phyloP scores from a whole-genome alignment of 2,888 invertebrate genomes.

The Tiphia femorata region DNA sequence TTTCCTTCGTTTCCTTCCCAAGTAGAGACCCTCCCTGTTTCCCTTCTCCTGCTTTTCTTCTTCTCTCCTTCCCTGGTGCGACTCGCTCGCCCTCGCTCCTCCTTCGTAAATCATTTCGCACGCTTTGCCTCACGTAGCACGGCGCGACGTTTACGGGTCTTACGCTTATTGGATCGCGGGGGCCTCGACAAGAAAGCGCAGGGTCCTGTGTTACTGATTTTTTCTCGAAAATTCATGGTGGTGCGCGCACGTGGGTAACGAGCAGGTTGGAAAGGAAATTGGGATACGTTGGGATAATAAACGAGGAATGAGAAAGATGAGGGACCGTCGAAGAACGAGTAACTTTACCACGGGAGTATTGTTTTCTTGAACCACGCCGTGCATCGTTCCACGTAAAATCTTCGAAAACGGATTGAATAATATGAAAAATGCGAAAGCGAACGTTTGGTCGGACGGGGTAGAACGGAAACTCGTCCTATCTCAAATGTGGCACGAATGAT shows the following conservation, averaged over 20 bases:
- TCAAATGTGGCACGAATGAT: neutral
- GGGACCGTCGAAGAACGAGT: too few relatives aligned
- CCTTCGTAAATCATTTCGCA: constrained; percentile 58
- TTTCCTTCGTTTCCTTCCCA: constrained; percentile 22
- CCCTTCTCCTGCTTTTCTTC: constrained; percentile 19
- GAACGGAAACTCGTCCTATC: neutral
- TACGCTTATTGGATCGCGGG: constrained; percentile 40
- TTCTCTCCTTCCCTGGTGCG: constrained; percentile 30
- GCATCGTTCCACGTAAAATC: too few relatives aligned
- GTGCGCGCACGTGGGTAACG: neutral
- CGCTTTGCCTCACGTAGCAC: constrained; percentile 39
- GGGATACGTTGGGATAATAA: too few relatives aligned
- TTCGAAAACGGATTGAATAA: too few relatives aligned
- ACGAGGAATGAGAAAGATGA: too few relatives aligned
- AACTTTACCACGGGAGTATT: too few relatives aligned
- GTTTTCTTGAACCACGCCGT: too few relatives aligned
- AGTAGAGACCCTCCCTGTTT: constrained; percentile 2
- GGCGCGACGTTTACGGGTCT: constrained; percentile 42
- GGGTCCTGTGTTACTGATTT: neutral
- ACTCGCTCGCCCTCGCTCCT: constrained; percentile 41
- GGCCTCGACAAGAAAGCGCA: neutral
- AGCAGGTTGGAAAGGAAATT: too few relatives aligned
- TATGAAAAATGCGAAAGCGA: too few relatives aligned
- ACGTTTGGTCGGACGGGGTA: neutral
- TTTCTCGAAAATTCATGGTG: neutral